Base-by-base conservation (phyloP, 2,888 invertebrate species). In the Metacarcinus magister region DNA sequence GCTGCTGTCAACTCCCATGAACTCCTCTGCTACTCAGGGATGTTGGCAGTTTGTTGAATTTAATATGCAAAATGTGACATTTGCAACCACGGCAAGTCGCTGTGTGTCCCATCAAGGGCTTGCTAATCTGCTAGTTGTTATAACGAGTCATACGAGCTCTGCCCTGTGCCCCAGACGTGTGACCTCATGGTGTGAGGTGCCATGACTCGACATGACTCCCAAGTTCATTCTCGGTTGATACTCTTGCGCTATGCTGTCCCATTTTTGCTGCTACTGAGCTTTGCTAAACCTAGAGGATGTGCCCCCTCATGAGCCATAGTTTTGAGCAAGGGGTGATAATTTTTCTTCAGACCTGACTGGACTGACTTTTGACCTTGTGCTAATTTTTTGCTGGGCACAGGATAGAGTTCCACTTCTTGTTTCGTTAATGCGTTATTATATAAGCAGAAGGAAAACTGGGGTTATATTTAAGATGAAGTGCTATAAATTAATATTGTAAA, bases 401-500 rank as follows among this genome's bases (percentile, higher is more conserved):
- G 96, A 96, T 87, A 93, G 92, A 95, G 92, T 94, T 96, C 93
- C 95, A 93, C 93, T 93, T 89, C 96, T 95, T 95, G 67, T 87
- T 93, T 95, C 96, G 96, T 96, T 96, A 95, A 96, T 93, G 93
- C 94, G 94, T 95, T 96, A 96, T 46, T 96, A 89, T 96, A 89
- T 96, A 96, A 96, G 95, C 94, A 96, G 87, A 96, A 93, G 95
- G 92, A 95, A 96, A 94, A 92, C 92, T 95, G 95, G 96, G 96
- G 96, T 96, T 96, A 96, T 93, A 94, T 96, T 95, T 96, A 95
- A 96, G 96, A 96, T 90, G 95, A 96, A 96, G 96, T 96, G 96
- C 96, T 96, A 96, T 96, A 96, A 96, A 96, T 96, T 92, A 96
- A 96, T 96, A 96, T 96, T 96, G 96, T 96, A 96, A 96, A 96